Evolutionary conservation across 2,888 invertebrate species (phyloP), one percentile per base, ranked within the genome.

Genomic region (Athalia cordata): DNA sequence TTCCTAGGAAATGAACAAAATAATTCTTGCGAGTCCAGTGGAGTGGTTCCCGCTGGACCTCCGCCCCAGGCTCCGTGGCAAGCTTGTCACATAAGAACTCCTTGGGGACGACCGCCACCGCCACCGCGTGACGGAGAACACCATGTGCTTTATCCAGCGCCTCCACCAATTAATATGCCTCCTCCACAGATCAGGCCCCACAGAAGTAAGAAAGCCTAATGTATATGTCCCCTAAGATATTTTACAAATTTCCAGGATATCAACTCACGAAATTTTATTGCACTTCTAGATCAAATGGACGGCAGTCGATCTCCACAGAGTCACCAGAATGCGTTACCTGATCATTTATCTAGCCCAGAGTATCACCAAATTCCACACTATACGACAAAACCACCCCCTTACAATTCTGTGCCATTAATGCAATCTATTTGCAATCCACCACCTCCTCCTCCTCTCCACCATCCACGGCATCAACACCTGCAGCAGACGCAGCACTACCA

Each of bases 361-460:
- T 87, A 85, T 80, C 86, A 86, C 82, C 86, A 85, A 80, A 81
- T 85, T 79, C 82, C 84, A 45, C 85, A 82, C 9, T 86, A 85
- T 64, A 82, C 83, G 52, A 80, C 83, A 77, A 88, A 87, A 83
- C 85, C 86, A 66, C 85, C 86, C 11, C 85, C 87, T 77, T 84
- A 82, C 79, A 86, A 84, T 80, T 83, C 85, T 15, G 82, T 86
- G 62, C 86, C 87, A 55, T 82, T 87, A 75, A 86, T 87, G 84
- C 87, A 87, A 77, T 88, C 87, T 7, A 87, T 87, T 76, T 88
- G 88, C 79, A 87, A 87, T 83, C 88, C 88, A 57, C 88, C 88
- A 3, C 87, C 88, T 9, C 86, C 87, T 7, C 87, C 85, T 5
- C 84, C 88, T 6, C 87, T 85, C 9, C 75, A 75, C 49, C 75